Percentiles rank a stretch among this genome's conserved stretches.
Evolutionary conservation across 1,140 invertebrate species (phyloP).

Genomic region (Caenorhabditis remanei): DNA sequence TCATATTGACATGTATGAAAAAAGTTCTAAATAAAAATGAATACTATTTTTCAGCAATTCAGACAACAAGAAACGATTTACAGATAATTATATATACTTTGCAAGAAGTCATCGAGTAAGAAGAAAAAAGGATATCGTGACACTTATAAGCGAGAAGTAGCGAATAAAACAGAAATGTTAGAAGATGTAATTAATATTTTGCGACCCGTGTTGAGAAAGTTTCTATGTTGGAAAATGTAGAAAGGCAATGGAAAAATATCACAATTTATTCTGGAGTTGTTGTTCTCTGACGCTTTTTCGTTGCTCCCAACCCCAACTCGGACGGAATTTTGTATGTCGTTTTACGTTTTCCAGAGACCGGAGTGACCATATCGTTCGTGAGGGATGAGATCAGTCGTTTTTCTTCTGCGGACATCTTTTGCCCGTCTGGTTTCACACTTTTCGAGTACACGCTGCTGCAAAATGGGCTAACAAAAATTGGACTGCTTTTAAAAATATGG

Average conservation of each 20-base stretch:
- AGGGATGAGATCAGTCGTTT: slow-evolving; percentile 21
- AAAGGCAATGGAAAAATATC: not conserved
- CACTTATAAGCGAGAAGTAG: no score
- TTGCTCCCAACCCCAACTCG: not conserved
- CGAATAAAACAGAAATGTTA: no score
- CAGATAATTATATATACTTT: no score
- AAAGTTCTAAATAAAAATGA: no score
- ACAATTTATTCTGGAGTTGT: not conserved
- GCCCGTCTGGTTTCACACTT: not conserved
- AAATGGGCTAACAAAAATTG: slow-evolving; percentile 4
- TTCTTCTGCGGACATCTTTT: slow-evolving; percentile 20
- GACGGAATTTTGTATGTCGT: slow-evolving; percentile 29
- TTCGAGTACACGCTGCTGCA: slow-evolving; percentile 17
- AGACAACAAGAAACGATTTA: no score
- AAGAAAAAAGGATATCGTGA: no score
- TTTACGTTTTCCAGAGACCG: slow-evolving; percentile 35
- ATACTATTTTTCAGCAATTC: no score
- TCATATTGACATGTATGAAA: no score
- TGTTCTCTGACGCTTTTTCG: not conserved
- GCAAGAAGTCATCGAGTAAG: no score
- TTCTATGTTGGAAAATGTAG: not conserved
- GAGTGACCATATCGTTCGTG: slow-evolving; percentile 27
- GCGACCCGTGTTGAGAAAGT: no score
- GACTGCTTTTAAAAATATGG: not conserved
- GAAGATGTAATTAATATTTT: no score